Base-by-base conservation (phyloP, 2,113 vertebrate species). In the Xiphias gladius region DNA sequence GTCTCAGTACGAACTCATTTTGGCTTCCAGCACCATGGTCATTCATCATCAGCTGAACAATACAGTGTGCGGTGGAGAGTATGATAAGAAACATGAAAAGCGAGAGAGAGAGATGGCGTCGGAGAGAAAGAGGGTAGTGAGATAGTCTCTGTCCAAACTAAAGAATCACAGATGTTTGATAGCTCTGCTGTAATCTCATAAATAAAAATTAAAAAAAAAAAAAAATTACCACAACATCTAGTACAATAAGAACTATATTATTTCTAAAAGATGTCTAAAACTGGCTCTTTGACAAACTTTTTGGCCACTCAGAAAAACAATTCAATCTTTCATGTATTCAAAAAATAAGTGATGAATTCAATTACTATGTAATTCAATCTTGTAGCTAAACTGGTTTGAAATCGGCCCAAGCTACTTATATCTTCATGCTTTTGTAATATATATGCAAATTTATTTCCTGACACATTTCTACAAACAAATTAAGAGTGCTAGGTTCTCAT, bases 1-100 rank as follows among this genome's bases (percentile, higher is more conserved):
- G 91, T 92, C 91, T 86, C 80, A 28, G 88, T 43, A 12, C 80
- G 83, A 90, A 73, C 84, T 90, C 85, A 89, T 91, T 89, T 86
- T 88, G 90, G 90, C 86, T 93, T 80, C 73, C 75, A 73, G 58
- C 48, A 24, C 57, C 19, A 3, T 61, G 82, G 91, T 70, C 89
- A 89, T 94, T 92, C 76, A 94, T 94, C 93, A 94, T 87, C 84
- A 76, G 77, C 65, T 65, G 74, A 92, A 92, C 93, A 92, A 92
- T 92, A 81, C 79, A 79, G 76, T 65, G 81, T 30, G 68, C 76
- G 75, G 84, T 80, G 78, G 71, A 52, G 86, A 81, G 80, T 43
- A 81, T 83, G 91, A 93, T 93, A 90, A 90, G 86, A 77, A 73
- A 88, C 84, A 87, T 37, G 62, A 41, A 30, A 59, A 64, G n/a